Percentiles rank a stretch among this genome's conserved stretches.
phyloP scores from a whole-genome alignment of 2,797 vertebrate species.

The Graptemys geographica region DNA sequence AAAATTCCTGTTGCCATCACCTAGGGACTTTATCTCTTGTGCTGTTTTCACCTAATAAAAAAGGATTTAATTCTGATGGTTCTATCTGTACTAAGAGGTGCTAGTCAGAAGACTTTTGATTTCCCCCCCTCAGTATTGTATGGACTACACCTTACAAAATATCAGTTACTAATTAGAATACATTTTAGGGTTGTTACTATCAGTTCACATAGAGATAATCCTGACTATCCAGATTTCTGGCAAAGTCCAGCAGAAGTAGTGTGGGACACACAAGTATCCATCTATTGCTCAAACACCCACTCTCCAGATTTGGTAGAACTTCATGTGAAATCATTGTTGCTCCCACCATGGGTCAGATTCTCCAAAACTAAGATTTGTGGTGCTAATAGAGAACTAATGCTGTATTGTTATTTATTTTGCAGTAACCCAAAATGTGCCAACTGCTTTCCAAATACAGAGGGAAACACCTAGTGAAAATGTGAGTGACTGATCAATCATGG shows the following conservation, averaged over 20 bases:
- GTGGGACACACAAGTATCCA: neutral
- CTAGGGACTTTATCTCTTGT: too few relatives aligned
- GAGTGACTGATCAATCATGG: neutral
- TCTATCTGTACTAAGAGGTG: neutral
- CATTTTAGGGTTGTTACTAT: neutral
- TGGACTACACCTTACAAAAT: neutral
- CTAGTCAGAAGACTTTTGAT: neutral
- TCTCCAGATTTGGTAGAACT: neutral
- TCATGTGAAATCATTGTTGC: neutral
- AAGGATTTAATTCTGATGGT: neutral
- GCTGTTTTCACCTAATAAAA: too few relatives aligned
- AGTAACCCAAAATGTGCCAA: neutral
- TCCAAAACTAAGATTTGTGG: neutral
- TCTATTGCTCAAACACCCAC: neutral
- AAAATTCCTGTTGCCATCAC: too few relatives aligned
- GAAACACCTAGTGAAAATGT: neutral
- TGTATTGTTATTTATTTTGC: neutral
- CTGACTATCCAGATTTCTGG: neutral
- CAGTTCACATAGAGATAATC: neutral
- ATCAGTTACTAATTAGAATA: neutral
- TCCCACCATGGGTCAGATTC: neutral
- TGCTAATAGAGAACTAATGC: neutral
- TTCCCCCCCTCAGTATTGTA: neutral
- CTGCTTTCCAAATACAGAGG: neutral
- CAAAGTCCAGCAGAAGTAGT: neutral